Percentiles rank a stretch among this genome's conserved stretches.
Evolutionary conservation across 2,888 invertebrate genomes (phyloP).

Genomic region (Schizaphis graminum): DNA sequence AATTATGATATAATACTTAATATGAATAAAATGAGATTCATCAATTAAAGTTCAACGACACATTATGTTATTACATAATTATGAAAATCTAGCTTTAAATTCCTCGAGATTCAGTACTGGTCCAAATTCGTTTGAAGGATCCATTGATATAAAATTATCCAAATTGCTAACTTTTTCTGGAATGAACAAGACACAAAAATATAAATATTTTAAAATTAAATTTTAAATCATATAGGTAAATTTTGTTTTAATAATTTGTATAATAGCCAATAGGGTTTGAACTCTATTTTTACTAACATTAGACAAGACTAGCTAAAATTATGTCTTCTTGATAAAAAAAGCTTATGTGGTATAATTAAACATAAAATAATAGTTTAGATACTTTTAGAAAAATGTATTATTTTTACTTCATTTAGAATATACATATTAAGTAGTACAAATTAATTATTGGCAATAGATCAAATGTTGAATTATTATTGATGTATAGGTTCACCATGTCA

Average conservation of each 20-base stretch:
- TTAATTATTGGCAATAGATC: neutral
- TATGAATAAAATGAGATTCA: neutral
- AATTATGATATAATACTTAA: conserved; percentile 1
- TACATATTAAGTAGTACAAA: too few species aligned
- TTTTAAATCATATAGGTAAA: neutral
- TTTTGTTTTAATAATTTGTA: too few species aligned
- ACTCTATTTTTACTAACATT: too few species aligned
- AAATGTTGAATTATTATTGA: neutral
- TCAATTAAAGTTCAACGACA: neutral
- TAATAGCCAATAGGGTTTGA: too few species aligned
- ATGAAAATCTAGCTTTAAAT: conserved; percentile 39
- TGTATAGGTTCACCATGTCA: neutral
- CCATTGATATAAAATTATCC: conserved; percentile 45
- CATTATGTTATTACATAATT: neutral
- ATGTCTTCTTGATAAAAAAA: too few species aligned
- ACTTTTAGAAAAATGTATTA: too few species aligned
- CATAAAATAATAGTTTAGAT: too few species aligned
- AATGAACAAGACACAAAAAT: conserved; percentile 14
- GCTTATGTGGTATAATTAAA: too few species aligned
- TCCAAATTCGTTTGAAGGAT: conserved; percentile 47
- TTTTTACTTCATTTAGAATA: too few species aligned
- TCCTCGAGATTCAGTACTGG: neutral
- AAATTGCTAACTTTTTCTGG: conserved; percentile 38
- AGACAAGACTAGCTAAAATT: too few species aligned
- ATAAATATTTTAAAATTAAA: neutral